Conservation (phyloP, 2,113 vertebrate genomes). For the Zingel zingel region DNA sequence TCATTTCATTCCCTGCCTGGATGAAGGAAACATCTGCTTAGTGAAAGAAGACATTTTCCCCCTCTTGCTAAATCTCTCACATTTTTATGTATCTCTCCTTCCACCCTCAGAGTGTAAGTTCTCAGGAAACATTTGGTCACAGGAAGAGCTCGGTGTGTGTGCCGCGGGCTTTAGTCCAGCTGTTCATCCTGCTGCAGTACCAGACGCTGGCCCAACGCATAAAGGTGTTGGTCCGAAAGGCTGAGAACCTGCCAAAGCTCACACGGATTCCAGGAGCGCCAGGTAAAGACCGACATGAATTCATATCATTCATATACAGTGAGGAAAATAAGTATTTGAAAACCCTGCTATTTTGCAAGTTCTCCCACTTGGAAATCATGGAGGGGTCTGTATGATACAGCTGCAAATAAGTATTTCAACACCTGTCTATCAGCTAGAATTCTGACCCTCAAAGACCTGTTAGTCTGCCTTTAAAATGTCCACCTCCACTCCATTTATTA, state of each 20-base stretch:
- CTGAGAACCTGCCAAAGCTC: slow-evolving; percentile 82
- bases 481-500: too few species aligned
- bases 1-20: neutral
- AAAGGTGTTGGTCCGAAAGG: slow-evolving; percentile 89
- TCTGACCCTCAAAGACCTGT: too few species aligned
- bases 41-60: slow-evolving; percentile 12
- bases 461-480: too few species aligned
- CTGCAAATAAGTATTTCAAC: too few species aligned
- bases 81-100: neutral
- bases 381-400: too few species aligned
- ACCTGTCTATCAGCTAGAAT: too few species aligned
- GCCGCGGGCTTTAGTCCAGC: slow-evolving; percentile 76
- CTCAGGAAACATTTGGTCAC: slow-evolving; percentile 58
- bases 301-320: neutral
- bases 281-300: slow-evolving; percentile 69
- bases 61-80: neutral
- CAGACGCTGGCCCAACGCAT: slow-evolving; percentile 84
- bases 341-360: too few species aligned
- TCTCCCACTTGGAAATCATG: too few species aligned
- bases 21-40: slow-evolving; percentile 47
- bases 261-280: slow-evolving; percentile 81
- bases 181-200: slow-evolving; percentile 88
- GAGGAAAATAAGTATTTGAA: too few species aligned
- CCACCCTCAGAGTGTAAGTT: slow-evolving; percentile 75
- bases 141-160: slow-evolving; percentile 26